phyloP scores from a whole-genome alignment of 2,888 invertebrate genomes.

The Temnothorax rugatulus region DNA sequence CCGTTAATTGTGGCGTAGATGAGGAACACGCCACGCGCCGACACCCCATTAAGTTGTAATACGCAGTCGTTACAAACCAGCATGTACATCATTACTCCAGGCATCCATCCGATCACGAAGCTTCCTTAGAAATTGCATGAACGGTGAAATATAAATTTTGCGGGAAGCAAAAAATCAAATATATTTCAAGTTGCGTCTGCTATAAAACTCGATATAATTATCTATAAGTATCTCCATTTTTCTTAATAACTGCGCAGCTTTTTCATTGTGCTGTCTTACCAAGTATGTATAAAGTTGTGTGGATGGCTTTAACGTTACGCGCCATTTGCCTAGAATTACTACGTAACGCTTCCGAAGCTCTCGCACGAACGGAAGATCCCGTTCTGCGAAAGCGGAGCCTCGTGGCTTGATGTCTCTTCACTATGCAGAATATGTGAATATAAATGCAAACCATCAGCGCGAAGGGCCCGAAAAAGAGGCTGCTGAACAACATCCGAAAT shows the following conservation, averaged over 20 bases:
- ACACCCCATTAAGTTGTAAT: constrained; percentile 68
- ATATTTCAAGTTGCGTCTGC: neutral
- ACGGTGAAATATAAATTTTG: constrained; percentile 7
- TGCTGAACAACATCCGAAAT: constrained; percentile 87
- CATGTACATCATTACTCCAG: constrained; percentile 88
- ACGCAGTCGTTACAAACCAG: constrained; percentile 88
- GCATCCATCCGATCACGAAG: constrained; percentile 89
- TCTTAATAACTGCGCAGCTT: neutral
- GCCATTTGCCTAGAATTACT: constrained; percentile 82
- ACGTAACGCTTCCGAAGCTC: constrained; percentile 44
- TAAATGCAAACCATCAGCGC: constrained; percentile 89
- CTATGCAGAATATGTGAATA: constrained; percentile 88
- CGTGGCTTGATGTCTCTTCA: constrained; percentile 87
- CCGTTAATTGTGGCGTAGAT: constrained; percentile 86
- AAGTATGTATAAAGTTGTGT: constrained; percentile 89
- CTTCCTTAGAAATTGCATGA: constrained; percentile 76
- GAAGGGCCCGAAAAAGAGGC: constrained; percentile 88
- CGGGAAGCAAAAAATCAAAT: neutral
- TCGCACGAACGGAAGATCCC: constrained; percentile 76
- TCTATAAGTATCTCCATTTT: neutral
- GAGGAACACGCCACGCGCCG: constrained; percentile 71
- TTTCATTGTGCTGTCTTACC: constrained; percentile 80
- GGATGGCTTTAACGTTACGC: constrained; percentile 88
- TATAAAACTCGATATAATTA: neutral
- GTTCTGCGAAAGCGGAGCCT: constrained; percentile 86